phyloP scores from a whole-genome alignment of 2,888 invertebrate genomes.

The Margaritifera margaritifera region DNA sequence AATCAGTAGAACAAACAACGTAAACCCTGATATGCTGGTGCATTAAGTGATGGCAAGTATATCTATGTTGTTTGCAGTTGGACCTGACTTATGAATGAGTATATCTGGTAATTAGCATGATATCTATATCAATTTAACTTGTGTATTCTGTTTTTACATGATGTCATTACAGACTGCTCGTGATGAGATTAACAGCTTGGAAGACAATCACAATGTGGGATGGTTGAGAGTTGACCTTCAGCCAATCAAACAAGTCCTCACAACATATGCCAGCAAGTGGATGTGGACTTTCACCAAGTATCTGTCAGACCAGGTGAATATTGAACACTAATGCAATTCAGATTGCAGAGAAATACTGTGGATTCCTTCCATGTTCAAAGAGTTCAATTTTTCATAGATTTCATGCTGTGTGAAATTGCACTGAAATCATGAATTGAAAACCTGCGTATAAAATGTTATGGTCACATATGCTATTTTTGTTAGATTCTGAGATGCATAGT shows the following conservation, averaged over 20 bases:
- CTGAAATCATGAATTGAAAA: too few relatives aligned
- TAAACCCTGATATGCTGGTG: too few relatives aligned
- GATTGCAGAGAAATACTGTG: not conserved
- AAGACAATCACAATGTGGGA: conserved; percentile 68
- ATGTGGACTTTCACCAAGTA: conserved; percentile 73
- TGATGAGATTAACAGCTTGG: conserved; percentile 67
- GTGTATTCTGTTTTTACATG: not conserved
- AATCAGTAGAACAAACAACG: too few relatives aligned
- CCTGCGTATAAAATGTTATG: too few relatives aligned
- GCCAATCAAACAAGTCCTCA: conserved; percentile 72
- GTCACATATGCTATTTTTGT: too few relatives aligned
- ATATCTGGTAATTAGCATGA: too few relatives aligned
- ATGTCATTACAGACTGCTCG: conserved; percentile 61
- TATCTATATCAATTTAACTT: too few relatives aligned
- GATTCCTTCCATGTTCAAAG: not conserved
- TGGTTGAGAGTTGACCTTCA: conserved; percentile 71
- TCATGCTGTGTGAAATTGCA: too few relatives aligned
- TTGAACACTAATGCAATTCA: not conserved
- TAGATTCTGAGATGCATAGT: too few relatives aligned
- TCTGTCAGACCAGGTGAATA: conserved; percentile 69
- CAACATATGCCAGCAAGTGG: conserved; percentile 71
- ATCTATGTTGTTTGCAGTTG: too few relatives aligned
- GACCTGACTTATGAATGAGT: too few relatives aligned
- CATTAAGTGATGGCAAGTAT: too few relatives aligned
- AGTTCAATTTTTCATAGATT: not conserved